Conservation (phyloP, 2,888 invertebrate species). For the Hymenopus coronatus region DNA sequence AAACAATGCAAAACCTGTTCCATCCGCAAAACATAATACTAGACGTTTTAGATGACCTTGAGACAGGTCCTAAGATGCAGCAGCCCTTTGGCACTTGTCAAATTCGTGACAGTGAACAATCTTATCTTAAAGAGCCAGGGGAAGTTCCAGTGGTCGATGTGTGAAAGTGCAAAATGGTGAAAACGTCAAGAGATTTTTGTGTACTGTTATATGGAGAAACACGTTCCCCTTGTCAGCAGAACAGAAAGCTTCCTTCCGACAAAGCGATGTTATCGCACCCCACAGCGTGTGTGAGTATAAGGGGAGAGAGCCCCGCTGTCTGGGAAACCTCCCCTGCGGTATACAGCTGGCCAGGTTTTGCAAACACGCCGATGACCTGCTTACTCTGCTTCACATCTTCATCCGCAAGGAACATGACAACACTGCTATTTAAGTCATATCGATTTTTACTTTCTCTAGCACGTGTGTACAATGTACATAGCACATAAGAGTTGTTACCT, state of each 20-base stretch:
- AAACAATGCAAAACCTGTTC: too few species aligned
- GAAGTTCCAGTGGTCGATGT: not conserved
- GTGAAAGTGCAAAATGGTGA: not conserved
- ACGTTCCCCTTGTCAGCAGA: not conserved
- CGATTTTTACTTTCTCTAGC: too few species aligned
- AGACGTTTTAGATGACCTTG: too few species aligned
- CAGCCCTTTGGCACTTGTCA: too few species aligned
- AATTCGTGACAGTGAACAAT: not conserved
- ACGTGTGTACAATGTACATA: too few species aligned
- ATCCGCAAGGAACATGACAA: too few species aligned
- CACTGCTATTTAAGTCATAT: too few species aligned
- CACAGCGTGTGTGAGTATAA: not conserved
- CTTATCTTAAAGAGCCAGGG: too few species aligned
- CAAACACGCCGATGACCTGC: not conserved
- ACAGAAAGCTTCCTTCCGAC: not conserved
- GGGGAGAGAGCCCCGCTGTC: not conserved
- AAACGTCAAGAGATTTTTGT: not conserved
- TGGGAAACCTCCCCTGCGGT: not conserved
- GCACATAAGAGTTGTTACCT: too few species aligned
- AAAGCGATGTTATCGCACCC: not conserved
- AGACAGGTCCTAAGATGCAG: too few species aligned
- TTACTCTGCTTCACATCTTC: too few species aligned
- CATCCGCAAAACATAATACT: too few species aligned
- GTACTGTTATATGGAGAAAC: not conserved
- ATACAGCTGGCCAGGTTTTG: not conserved